phyloP scores from a whole-genome alignment of 1,140 invertebrate genomes.

The Leucophenga varia region DNA sequence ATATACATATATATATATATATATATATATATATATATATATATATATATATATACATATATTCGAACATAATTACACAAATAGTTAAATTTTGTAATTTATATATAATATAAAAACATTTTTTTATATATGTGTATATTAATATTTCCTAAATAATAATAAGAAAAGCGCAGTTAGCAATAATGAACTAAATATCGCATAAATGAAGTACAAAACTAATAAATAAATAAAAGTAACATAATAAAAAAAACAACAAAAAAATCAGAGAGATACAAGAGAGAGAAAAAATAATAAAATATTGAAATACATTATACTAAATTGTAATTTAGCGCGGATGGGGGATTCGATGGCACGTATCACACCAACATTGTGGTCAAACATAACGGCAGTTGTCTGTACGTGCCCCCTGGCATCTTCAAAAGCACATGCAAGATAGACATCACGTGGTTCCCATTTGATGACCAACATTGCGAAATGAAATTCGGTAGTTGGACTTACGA shows the following conservation, averaged over 20 bases:
- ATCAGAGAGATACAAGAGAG: constrained; percentile 6
- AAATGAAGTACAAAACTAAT: too few relatives aligned
- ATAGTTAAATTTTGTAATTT: too few relatives aligned
- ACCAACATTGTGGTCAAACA: constrained; percentile 95
- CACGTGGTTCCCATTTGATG: constrained; percentile 98
- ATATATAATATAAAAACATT: too few relatives aligned
- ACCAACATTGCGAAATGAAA: constrained; percentile 95
- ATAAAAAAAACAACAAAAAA: constrained; percentile 15
- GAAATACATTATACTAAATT: constrained; percentile 50
- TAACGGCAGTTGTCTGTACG: constrained; percentile 94
- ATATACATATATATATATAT: too few relatives aligned
- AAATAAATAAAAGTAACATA: constrained; percentile 9
- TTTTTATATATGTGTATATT: too few relatives aligned
- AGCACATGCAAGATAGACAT: constrained; percentile 99
- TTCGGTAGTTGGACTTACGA: constrained; percentile 95
- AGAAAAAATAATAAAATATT: constrained; percentile 25
- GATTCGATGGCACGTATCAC: constrained; percentile 96
- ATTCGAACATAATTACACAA: too few relatives aligned
- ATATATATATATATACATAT: too few relatives aligned
- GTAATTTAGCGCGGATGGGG: constrained; percentile 89
- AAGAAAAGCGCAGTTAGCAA: constrained; percentile 4
- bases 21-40: too few relatives aligned
- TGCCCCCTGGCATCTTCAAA: constrained; percentile 97
- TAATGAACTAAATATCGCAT: too few relatives aligned
- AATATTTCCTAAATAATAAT: constrained; percentile 7